Base-by-base conservation (phyloP, 1,140 invertebrate genomes). In the Lepidurus arcticus region DNA sequence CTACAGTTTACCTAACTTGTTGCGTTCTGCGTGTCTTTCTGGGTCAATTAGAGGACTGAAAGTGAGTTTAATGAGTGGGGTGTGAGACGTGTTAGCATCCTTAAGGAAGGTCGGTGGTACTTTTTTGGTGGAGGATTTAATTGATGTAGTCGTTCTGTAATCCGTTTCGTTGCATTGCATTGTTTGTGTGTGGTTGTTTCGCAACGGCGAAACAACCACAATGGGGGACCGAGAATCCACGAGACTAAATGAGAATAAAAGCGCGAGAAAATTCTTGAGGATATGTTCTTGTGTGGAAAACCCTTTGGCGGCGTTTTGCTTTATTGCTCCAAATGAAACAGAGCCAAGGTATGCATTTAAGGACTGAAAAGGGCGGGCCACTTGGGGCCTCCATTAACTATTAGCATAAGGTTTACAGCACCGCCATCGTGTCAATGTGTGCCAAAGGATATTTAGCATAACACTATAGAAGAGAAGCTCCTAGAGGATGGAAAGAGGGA, bases 391-490 rank as follows among this genome's bases (percentile, higher is more conserved):
- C 53, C 53, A 65, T 65, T 65, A 65, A 65, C 53, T 65, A 65
- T 65, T 65, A 65, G 53, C 53, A 65, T 65, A 65, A 65, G n/a
- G 53, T 65, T 65, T 65, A 16, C 21, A 65, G 21, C 53, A 65
- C 53, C 53, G 53, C 53, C 53, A 65, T 65, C 16, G 53, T 65
- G 53, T 65, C 53, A 65, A 65, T 65, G 53, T 65, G 53, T 65
- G 53, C 53, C 53, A 65, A 65, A 65, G 53, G 53, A 65, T 65
- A 65, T 65, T 65, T 65, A 65, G 53, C 53, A 65, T 65, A 65
- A 34, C 53, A 16, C 16, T 65, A 65, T 65, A 65, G 21, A 21
- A 65, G 1, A 21, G 7, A 65, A 65, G 53, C 6, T n/a, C 53
- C 13, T 5, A 4, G 13, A 21, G 53, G 53, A 65, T 21, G 8